phyloP scores from a whole-genome alignment of 2,797 vertebrate species.

The Sorex maritimensis region DNA sequence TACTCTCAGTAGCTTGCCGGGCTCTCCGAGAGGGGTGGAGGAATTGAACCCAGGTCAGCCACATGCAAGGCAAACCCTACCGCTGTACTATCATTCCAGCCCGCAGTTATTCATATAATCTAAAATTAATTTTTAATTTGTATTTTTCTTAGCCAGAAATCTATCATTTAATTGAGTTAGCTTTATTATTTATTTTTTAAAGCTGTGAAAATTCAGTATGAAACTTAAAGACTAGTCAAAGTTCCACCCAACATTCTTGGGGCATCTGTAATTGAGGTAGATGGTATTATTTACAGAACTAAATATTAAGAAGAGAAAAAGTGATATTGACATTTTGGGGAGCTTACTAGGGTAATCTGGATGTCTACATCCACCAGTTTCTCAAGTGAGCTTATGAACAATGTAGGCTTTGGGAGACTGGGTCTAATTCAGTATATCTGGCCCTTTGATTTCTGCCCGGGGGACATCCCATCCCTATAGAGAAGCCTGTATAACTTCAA shows the following conservation, averaged over 20 bases:
- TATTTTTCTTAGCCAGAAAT: conserved; percentile 20
- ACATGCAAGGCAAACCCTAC: too few species aligned
- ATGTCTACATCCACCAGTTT: not conserved
- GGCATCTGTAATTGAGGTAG: not conserved
- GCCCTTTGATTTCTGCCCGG: not conserved
- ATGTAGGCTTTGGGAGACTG: not conserved
- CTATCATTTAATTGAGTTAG: conserved; percentile 46
- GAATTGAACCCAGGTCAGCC: too few species aligned
- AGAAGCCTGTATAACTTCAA: not conserved
- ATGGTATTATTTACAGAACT: conserved; percentile 2
- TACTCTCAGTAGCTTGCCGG: too few species aligned
- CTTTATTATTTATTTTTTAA: not conserved
- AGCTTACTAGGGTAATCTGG: not conserved
- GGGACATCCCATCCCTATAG: not conserved
- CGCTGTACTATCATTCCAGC: too few species aligned
- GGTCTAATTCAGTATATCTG: not conserved
- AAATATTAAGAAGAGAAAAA: not conserved
- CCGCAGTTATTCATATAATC: not conserved
- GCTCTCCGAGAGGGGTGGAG: too few species aligned
- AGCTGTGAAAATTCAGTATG: not conserved
- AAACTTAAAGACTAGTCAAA: not conserved
- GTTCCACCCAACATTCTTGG: not conserved
- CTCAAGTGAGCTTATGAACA: conserved; percentile 11
- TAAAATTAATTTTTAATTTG: conserved; percentile 16
- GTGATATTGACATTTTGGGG: not conserved